phyloP scores from a whole-genome alignment of 1,140 invertebrate genomes.

The Dermatophagoides farinae region DNA sequence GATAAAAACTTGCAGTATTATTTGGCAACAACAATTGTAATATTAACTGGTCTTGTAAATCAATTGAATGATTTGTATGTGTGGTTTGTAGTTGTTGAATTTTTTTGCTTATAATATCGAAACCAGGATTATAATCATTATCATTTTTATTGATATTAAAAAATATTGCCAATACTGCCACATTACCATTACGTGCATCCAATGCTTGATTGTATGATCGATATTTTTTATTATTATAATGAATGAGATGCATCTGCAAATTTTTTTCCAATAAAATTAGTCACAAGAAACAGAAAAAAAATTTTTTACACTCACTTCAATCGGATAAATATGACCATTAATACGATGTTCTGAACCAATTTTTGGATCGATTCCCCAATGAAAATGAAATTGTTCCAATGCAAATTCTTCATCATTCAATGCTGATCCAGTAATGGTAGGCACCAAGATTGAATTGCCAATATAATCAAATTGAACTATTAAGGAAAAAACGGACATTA shows the following conservation, averaged over 20 bases:
- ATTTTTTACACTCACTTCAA: constrained; percentile 11
- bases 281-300: constrained; percentile 38
- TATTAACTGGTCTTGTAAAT: constrained; percentile 17
- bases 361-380: constrained; percentile 26
- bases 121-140: constrained; percentile 37
- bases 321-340: constrained; percentile 8
- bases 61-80: constrained; percentile 9
- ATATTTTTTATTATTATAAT: constrained; percentile 36
- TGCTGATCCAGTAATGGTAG: constrained; percentile 27
- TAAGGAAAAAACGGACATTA: no score
- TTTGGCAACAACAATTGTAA: constrained; percentile 32
- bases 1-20: constrained; percentile 38
- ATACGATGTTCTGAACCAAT: constrained; percentile 25
- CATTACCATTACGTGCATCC: constrained; percentile 28
- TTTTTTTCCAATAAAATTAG: constrained; percentile 37
- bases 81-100: constrained; percentile 23
- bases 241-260: constrained; percentile 33
- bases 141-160: constrained; percentile 26
- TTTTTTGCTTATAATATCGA: constrained; percentile 33
- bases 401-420: constrained; percentile 27
- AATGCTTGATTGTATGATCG: constrained; percentile 45
- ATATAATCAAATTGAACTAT: constrained; percentile 25
- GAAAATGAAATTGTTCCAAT: constrained; percentile 29
- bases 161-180: constrained; percentile 3
- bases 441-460: constrained; percentile 26